A percentile compares a stretch with the other conserved stretches of the same genome.
phyloP scores from a whole-genome alignment of 2,888 invertebrate species.

The Anoplius nigerrimus region DNA sequence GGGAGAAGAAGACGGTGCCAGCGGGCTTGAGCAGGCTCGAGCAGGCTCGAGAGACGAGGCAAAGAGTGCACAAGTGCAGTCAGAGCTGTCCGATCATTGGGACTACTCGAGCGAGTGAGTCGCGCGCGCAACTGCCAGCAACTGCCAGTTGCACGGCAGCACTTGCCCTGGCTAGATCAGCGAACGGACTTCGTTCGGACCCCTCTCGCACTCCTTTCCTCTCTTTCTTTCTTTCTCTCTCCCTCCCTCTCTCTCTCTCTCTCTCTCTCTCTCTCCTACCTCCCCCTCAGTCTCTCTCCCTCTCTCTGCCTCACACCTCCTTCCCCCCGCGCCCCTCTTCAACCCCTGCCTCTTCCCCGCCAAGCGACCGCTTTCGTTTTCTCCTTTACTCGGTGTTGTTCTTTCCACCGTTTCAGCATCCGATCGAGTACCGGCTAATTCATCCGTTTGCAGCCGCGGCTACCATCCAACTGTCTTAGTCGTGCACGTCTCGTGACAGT shows the following conservation, averaged over 20 bases:
- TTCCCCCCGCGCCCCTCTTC: neutral
- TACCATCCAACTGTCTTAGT: too few species aligned
- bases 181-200: slow-evolving; percentile 14
- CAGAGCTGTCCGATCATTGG: slow-evolving; percentile 32
- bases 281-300: slow-evolving; percentile 19
- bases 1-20: neutral
- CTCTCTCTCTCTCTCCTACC: slow-evolving; percentile 15
- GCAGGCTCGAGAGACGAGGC: slow-evolving; percentile 20
- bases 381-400: too few species aligned
- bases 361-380: too few species aligned
- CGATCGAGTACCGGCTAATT: too few species aligned
- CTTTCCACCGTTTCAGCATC: too few species aligned
- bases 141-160: slow-evolving; percentile 71
- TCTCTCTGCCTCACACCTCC: slow-evolving; percentile 29
- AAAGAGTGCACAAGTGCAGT: slow-evolving; percentile 30
- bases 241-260: slow-evolving; percentile 14
- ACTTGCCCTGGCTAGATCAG: slow-evolving; percentile 68
- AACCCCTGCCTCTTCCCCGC: neutral
- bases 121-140: slow-evolving; percentile 41
- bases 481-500: too few species aligned
- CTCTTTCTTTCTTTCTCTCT: slow-evolving; percentile 10
- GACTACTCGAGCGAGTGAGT: slow-evolving; percentile 47
- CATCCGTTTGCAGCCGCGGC: too few species aligned
- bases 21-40: neutral
- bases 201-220: slow-evolving; percentile 3